Percentiles rank a stretch among this genome's conserved stretches.
These are phyloP conservation scores for Gasterosteus aculeatus DNA, from an alignment of 2,113 vertebrate genomes.

Conservation along the genomic window DNA sequence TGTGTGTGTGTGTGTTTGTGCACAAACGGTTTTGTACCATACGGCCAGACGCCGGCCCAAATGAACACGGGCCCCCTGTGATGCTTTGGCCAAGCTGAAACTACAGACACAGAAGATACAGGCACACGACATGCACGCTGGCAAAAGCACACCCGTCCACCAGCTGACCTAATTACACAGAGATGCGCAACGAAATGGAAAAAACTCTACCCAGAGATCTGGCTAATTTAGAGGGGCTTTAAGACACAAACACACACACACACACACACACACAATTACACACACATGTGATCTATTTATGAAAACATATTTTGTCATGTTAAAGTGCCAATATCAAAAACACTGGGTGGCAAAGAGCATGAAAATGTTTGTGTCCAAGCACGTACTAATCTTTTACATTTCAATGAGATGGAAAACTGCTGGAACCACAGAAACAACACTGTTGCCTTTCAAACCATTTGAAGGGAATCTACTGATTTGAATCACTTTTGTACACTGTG, in stretches of 20 bases:
- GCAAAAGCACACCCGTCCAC: constrained; percentile 61
- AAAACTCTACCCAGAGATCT: constrained; percentile 76
- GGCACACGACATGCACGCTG: constrained; percentile 38
- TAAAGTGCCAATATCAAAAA: neutral
- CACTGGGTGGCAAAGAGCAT: neutral
- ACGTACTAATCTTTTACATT: neutral
- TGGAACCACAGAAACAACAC: too few species aligned
- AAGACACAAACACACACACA: constrained; percentile 46
- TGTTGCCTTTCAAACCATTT: too few species aligned
- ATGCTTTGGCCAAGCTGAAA: constrained; percentile 75
- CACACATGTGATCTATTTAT: neutral
- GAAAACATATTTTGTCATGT: constrained; percentile 8
- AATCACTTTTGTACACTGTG: too few species aligned
- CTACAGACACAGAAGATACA: constrained; percentile 60
- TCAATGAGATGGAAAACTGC: too few species aligned
- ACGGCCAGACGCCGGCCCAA: constrained; percentile 76
- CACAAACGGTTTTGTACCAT: constrained; percentile 75
- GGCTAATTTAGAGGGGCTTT: constrained; percentile 75
- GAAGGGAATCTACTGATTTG: too few species aligned
- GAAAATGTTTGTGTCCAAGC: neutral
- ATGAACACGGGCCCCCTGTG: constrained; percentile 79
- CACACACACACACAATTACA: constrained; percentile 1
- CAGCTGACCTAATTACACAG: constrained; percentile 81
- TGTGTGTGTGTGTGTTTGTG: constrained; percentile 27
- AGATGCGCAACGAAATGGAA: constrained; percentile 79